Percentiles rank a stretch among this genome's conserved stretches.
Evolutionary conservation across 2,888 invertebrate species (phyloP).

Genomic region (Metallyticus violacea): DNA sequence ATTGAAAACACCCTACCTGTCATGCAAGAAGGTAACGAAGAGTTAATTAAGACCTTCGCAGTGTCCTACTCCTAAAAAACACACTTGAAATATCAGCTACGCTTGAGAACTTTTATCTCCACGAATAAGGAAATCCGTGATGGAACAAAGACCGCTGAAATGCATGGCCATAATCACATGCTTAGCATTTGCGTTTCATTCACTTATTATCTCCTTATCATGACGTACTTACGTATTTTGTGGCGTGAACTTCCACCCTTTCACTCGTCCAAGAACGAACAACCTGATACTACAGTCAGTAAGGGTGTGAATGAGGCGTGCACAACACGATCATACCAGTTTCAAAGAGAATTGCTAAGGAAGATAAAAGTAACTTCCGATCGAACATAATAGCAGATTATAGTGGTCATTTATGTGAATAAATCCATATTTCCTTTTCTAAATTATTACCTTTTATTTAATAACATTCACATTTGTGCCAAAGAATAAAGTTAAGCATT

Average conservation of each 20-base stretch:
- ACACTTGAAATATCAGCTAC: too few species aligned
- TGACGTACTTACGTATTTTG: background rate
- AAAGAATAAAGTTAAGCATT: background rate
- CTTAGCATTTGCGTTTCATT: background rate
- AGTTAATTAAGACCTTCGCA: too few species aligned
- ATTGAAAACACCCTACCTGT: too few species aligned
- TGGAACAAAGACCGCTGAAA: background rate
- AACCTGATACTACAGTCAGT: background rate
- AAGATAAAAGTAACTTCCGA: too few species aligned
- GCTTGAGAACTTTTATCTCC: background rate
- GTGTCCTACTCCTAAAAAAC: too few species aligned
- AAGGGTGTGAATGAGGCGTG: background rate
- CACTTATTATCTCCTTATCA: background rate
- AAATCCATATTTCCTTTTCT: background rate
- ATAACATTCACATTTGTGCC: background rate
- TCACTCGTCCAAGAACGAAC: background rate
- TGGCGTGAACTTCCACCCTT: background rate
- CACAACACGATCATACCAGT: background rate
- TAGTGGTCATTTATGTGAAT: background rate
- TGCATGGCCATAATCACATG: background rate
- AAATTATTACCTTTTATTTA: background rate
- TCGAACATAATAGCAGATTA: too few species aligned
- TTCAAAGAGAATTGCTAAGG: background rate
- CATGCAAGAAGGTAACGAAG: too few species aligned
- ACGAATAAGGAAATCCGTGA: background rate